phyloP scores from a whole-genome alignment of 1,140 invertebrate genomes.

The Epicauta chinensis region DNA sequence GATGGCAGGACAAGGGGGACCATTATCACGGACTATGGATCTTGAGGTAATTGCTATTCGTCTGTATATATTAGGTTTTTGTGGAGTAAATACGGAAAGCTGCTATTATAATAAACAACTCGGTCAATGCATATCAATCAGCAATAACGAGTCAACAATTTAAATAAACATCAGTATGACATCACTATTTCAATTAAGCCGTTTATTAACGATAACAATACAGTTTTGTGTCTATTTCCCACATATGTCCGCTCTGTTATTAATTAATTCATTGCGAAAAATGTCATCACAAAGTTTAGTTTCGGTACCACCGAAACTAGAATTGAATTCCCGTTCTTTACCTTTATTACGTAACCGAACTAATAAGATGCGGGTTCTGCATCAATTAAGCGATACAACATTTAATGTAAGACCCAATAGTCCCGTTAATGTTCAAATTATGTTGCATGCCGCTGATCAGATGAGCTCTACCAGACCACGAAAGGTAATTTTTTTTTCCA shows the following conservation, averaged over 20 bases:
- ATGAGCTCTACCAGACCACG: slow-evolving; percentile 29
- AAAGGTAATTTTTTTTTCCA: slow-evolving; percentile 23
- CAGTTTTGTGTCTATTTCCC: background rate
- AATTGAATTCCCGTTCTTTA: slow-evolving; percentile 29
- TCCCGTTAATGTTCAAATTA: slow-evolving; percentile 36
- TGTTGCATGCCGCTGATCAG: slow-evolving; percentile 29
- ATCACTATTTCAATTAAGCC: slow-evolving; percentile 29
- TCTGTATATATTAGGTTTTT: too few relatives aligned
- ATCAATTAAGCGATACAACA: slow-evolving; percentile 30
- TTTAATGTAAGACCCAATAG: slow-evolving; percentile 29
- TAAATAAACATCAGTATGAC: slow-evolving; percentile 8
- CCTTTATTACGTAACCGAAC: slow-evolving; percentile 5
- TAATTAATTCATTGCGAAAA: background rate
- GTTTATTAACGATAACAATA: background rate
- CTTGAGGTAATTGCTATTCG: slow-evolving; percentile 51
- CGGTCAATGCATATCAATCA: too few relatives aligned
- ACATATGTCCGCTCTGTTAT: background rate
- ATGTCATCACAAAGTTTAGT: slow-evolving; percentile 36
- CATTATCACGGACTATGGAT: slow-evolving; percentile 59
- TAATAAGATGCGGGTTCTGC: slow-evolving; percentile 5
- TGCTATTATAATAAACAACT: too few relatives aligned
- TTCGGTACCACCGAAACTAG: slow-evolving; percentile 30
- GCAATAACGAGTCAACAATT: too few relatives aligned
- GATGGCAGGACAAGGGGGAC: slow-evolving; percentile 49
- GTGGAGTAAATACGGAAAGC: too few relatives aligned